A percentile compares a stretch with the other conserved stretches of the same genome.
Evolutionary conservation across 37 sponge, comb jelly and placozoan species (phyloP).

Genomic region (Agelas oroides): DNA sequence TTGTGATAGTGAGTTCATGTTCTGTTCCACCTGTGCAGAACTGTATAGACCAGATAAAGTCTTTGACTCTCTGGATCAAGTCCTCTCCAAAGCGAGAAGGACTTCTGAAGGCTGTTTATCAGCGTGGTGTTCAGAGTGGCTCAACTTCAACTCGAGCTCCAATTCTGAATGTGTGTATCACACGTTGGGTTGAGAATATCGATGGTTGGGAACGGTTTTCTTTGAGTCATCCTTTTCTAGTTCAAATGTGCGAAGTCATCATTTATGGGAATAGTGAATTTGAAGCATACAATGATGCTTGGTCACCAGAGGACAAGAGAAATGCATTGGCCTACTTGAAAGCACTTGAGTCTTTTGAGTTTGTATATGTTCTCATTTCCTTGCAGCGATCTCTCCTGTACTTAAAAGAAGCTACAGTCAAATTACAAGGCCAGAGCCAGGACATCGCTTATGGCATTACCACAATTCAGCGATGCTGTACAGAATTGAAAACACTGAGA

Average conservation of each 20-base stretch:
- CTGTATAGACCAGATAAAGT: conserved; percentile 54
- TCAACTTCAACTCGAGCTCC: conserved; percentile 23
- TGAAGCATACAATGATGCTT: conserved; percentile 55
- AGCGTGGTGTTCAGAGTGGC: neutral
- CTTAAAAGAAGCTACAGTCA: conserved; percentile 57
- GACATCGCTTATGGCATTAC: conserved; percentile 53
- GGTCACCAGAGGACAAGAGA: conserved; percentile 59
- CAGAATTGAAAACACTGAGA: conserved; percentile 10
- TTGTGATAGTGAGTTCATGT: conserved; percentile 61
- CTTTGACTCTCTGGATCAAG: conserved; percentile 58
- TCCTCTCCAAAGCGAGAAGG: conserved; percentile 59
- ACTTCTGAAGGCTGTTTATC: conserved; percentile 37
- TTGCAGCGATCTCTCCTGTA: conserved; percentile 46
- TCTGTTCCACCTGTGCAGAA: conserved; percentile 25
- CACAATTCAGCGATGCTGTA: conserved; percentile 15
- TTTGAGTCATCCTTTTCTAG: conserved; percentile 49
- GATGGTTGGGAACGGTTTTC: conserved; percentile 69
- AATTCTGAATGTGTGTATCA: conserved; percentile 64
- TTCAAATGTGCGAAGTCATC: conserved; percentile 63
- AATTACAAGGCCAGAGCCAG: conserved; percentile 50
- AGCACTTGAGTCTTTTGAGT: conserved; percentile 53
- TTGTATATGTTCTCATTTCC: conserved; percentile 48
- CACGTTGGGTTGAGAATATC: conserved; percentile 75
- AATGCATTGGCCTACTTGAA: conserved; percentile 58
- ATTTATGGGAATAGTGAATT: conserved; percentile 50